Evolutionary conservation across 37 sponge, comb jelly and placozoan genomes (phyloP).

Genomic region (Haliclona indistincta): DNA sequence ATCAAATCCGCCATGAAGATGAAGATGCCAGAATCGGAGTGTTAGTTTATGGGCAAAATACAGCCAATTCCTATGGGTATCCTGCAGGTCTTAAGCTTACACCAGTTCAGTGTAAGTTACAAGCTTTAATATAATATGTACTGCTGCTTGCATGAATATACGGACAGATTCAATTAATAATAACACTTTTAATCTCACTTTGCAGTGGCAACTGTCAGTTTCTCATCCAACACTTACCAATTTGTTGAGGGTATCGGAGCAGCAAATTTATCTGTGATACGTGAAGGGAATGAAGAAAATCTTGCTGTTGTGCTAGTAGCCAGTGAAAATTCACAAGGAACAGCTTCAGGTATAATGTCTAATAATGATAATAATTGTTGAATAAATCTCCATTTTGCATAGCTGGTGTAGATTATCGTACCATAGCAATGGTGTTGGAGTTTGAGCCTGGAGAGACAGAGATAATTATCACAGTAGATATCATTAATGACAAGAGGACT

Average conservation of each 20-base stretch:
- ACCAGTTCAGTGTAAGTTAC: slow-evolving; percentile 42
- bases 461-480: background rate
- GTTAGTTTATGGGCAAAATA: slow-evolving; percentile 48
- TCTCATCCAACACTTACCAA: background rate
- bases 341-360: slow-evolving; percentile 26
- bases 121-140: background rate
- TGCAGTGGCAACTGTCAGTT: slow-evolving; percentile 41
- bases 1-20: slow-evolving; percentile 34
- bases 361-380: background rate
- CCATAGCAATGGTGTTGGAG: background rate
- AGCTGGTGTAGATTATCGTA: slow-evolving; percentile 28
- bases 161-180: background rate
- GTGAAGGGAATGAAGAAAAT: slow-evolving; percentile 2
- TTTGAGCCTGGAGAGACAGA: slow-evolving; percentile 32
- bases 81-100: slow-evolving; percentile 50
- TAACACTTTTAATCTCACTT: background rate
- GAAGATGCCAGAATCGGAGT: slow-evolving; percentile 29
- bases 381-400: too few relatives aligned
- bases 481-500: slow-evolving; percentile 14
- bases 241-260: background rate
- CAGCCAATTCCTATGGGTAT: slow-evolving; percentile 50
- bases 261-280: background rate
- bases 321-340: slow-evolving; percentile 12
- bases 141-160: too few relatives aligned
- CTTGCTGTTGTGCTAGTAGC: slow-evolving; percentile 13